Evolutionary conservation across 64 coral and sea anemone species (phyloP).

Genomic region (Montipora foliosa): DNA sequence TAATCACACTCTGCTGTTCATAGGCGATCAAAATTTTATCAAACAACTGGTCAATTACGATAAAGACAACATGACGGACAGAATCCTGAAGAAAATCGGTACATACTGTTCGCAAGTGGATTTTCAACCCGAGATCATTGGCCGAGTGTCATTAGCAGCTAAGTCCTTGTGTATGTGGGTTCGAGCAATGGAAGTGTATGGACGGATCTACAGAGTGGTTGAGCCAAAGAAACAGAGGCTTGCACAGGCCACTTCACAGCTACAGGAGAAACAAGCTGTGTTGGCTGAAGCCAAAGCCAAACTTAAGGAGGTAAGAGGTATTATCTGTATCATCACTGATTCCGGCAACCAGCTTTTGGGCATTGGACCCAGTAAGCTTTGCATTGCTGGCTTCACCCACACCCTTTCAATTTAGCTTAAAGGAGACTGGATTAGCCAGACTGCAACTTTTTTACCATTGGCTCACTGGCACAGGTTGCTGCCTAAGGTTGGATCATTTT

Average conservation of each 20-base stretch:
- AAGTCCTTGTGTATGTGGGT: constrained; percentile 99
- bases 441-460: too few relatives aligned
- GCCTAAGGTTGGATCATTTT: too few relatives aligned
- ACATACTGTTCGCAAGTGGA: constrained; percentile 97
- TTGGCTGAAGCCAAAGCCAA: constrained; percentile 97
- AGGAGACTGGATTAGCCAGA: too few relatives aligned
- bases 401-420: too few relatives aligned
- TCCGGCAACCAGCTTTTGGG: too few relatives aligned
- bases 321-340: too few relatives aligned
- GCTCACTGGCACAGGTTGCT: too few relatives aligned
- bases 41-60: constrained; percentile 98
- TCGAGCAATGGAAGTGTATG: constrained; percentile 98
- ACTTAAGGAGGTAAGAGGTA: constrained; percentile 84
- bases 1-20: neutral
- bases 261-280: constrained; percentile 96
- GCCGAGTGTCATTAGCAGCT: constrained; percentile 94
- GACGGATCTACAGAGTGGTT: constrained; percentile 94
- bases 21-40: constrained; percentile 98
- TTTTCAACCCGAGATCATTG: constrained; percentile 99
- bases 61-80: constrained; percentile 99
- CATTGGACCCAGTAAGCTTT: too few relatives aligned
- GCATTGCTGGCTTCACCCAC: too few relatives aligned
- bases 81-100: constrained; percentile 97
- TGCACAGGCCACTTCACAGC: constrained; percentile 87
- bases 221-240: constrained; percentile 99